Base-by-base conservation (phyloP, 2,797 vertebrate genomes). In the Danio aesculapii region DNA sequence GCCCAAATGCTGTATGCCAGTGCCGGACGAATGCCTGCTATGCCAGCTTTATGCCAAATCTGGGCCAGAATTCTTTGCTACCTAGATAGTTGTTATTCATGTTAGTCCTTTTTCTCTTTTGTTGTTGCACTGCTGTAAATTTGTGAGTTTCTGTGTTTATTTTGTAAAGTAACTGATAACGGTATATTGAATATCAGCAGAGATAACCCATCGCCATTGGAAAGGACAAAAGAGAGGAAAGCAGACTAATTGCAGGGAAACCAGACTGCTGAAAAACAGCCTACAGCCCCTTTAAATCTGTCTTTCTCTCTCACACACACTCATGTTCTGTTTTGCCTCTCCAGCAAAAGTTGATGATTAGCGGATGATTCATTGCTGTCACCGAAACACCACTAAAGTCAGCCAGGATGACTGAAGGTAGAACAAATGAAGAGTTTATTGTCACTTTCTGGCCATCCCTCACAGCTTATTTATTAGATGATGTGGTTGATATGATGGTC, bases 381-480 rank as follows among this genome's bases (percentile, higher is more conserved):
- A 75, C 62, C 75, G 53, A 81, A 47, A 61, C 52, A 62, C 57
- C 66, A 50, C 53, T 11, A 83, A 70, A 44, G 52, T 61, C 63
- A 43, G 72, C 43, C n/a, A 67, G 49, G 14, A 57, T 52, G 58
- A 74, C 6, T 70, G 21, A 81, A 66, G 43, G 47, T 55, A 64
- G 75, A 79, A 58, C 59, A 83, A 79, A 77, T 81, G 67, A 74
- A 69, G 47, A 77, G 67, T 41, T 44, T 77, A 79, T 68, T 75
- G 50, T 70, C 17, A 39, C 75, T 78, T 50, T 12, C 58, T 8
- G 17, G 53, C 61, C 78, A 68, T 83, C 71, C 46, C 68, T 83
- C 79, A 77, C 44, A 81, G 69, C 17, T 69, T 83, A 80, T 84
- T 81, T 81, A 81, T 76, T 81, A 81, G 81, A 80, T 83, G 75